Base-by-base conservation (phyloP, 2,888 invertebrate species). In the Orthosia incerta region DNA sequence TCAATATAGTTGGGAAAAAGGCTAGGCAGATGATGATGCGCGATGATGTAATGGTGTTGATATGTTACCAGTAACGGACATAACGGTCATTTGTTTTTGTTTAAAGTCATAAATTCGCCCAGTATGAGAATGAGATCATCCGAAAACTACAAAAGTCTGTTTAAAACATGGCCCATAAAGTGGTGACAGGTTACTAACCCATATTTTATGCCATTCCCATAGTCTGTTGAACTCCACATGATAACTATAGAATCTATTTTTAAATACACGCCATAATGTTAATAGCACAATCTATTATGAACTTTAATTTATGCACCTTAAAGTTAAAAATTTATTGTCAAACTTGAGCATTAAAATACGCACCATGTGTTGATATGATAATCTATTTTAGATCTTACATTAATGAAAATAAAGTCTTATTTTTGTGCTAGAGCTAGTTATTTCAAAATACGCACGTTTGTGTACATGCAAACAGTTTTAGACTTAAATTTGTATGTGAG, bases 171-270 rank as follows among this genome's bases (percentile, higher is more conserved):
- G 3, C 11, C 64, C 51, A 79, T 61, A 45, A 16, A 45, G 11
- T 53, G 53, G 48, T 84, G 82, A 76, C 82, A 81, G 69, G 48
- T 84, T 75, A 56, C 45, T 55, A 61, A 81, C 85, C 70, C 56
- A 80, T 84, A 84, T 83, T 69, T 62, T 84, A 81, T 74, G 9
- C 39, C 74, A 71, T 74, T 68, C 68, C 56, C 31, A 73, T 59
- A 63, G 71, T 74, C 50, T 76, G 71, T 80, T 86, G 67, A 83
- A 80, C 76, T 57, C 59, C 68, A 72, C 64, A 71, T 70, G 64
- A 81, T 45, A 68, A 71, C 55, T 63, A 77, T 74, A 71, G 46
- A 60, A 13, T 61, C 67, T 86, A 84, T 81, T 71, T 86, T 74
- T 74, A 74, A 67, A 70, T 51, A 65, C 51, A 51, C 59, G 64